Evolutionary conservation across 2,113 vertebrate genomes (phyloP), one percentile per base, ranked within the genome.

Genomic region (Rousettus leschenaultii): DNA sequence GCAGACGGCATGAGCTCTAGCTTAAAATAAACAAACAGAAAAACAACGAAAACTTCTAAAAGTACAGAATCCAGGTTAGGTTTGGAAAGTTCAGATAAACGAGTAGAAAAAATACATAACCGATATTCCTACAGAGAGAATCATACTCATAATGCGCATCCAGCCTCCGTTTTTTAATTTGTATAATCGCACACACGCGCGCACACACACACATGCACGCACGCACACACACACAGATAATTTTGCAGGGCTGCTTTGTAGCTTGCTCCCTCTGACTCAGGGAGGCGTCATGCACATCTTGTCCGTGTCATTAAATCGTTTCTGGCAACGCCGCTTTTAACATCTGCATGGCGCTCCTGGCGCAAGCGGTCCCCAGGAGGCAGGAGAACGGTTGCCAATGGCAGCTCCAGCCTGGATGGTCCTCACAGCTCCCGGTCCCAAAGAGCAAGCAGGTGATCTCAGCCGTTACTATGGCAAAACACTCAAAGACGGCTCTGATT

Each of bases 381-480:
- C 45, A 55, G 61, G 82, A 14, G 2, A 28, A 10, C 16, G 63
- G 63, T 48, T 84, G 55, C 84, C 55, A 57, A 3, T 0, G 30
- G 80, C 74, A 53, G 57, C 57, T 59, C 38, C 40, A 40, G 84
- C 70, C 83, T 91, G 14, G 7, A 45, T 12, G 93, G 89, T 79
- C 89, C 89, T 65, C 24, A 21, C 0, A 24, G 78, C 85, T 89
- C 63, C 93, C 22, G 8, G 93, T 48, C 74, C 74, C 93, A 63
- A 43, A 68, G 73, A 70, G 12, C 1, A 59, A 73, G 95, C 84
- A 84, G 89, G 89, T 57, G 84, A 53, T 78, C 89, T 94, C 26
- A 18, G 84, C 95, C 22, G 89, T 96, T 96, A 86, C 93, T 83
- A 96, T 95, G 93, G 93, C 65, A 75, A 86, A 75, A 65, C 70